Conservation (phyloP, 2,888 invertebrate species). For the Euzetes globulus region DNA sequence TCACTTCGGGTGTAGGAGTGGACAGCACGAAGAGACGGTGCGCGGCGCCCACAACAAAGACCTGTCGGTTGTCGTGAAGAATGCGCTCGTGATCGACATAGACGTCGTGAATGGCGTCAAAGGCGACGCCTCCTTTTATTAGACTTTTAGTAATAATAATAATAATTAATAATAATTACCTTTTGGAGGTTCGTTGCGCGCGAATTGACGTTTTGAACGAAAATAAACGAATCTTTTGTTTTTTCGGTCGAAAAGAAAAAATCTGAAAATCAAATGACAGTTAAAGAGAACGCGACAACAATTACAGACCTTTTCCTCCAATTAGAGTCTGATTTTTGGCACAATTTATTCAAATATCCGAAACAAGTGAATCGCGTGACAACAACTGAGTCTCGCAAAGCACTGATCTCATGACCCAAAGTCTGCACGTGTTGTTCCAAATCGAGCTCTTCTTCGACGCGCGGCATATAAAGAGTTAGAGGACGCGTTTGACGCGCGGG, state of each 20-base stretch:
- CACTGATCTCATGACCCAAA: slow-evolving; percentile 34
- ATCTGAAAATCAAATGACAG: too few relatives aligned
- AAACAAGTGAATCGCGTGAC: slow-evolving; percentile 27
- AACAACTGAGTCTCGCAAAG: not conserved
- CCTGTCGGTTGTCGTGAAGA: not conserved
- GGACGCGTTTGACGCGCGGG: slow-evolving; percentile 29
- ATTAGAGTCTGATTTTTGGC: slow-evolving; percentile 22
- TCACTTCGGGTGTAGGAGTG: slow-evolving; percentile 81
- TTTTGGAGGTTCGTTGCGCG: not conserved
- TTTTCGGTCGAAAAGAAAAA: slow-evolving; percentile 35
- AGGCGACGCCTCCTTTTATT: slow-evolving; percentile 43
- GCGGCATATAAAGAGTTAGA: slow-evolving; percentile 36
- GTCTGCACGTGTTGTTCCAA: slow-evolving; percentile 32
- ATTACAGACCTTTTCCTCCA: too few relatives aligned
- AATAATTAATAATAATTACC: not conserved
- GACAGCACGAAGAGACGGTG: slow-evolving; percentile 40
- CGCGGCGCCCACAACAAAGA: slow-evolving; percentile 32
- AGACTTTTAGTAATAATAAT: not conserved
- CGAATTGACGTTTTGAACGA: not conserved
- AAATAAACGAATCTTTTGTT: slow-evolving; percentile 34
- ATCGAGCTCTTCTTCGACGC: slow-evolving; percentile 22
- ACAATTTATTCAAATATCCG: slow-evolving; percentile 36
- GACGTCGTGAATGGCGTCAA: slow-evolving; percentile 88
- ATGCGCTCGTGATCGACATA: slow-evolving; percentile 86
- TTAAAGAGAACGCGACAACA: too few relatives aligned